phyloP scores from a whole-genome alignment of 2,888 invertebrate genomes.

The Erebia epiphron region DNA sequence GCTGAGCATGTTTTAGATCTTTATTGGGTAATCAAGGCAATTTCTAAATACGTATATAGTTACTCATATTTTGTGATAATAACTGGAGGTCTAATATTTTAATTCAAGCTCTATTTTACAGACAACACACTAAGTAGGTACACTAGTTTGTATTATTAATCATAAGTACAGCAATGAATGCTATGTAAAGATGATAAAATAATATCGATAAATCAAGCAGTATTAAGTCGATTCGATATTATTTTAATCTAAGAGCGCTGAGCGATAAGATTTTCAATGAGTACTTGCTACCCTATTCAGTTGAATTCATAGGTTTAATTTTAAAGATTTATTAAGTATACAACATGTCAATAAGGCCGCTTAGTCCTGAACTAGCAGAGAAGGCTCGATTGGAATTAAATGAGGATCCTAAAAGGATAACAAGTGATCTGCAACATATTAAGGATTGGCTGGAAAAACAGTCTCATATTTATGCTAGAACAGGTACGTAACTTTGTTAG shows the following conservation, averaged over 20 bases:
- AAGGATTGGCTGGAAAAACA: conserved; percentile 80
- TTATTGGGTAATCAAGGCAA: too few relatives aligned
- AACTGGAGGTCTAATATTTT: too few relatives aligned
- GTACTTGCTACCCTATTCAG: background rate
- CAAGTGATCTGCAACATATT: conserved; percentile 70
- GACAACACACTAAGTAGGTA: too few relatives aligned
- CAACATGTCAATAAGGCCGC: conserved; percentile 44
- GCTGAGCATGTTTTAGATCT: too few relatives aligned
- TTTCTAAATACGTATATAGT: too few relatives aligned
- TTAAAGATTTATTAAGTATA: background rate
- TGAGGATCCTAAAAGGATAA: conserved; percentile 71
- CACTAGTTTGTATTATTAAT: background rate
- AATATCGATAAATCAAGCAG: background rate
- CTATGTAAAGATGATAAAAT: background rate
- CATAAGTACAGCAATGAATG: background rate
- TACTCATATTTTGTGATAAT: too few relatives aligned
- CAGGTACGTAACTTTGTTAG: conserved; percentile 43
- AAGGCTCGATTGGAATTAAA: conserved; percentile 73
- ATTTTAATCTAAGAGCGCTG: background rate
- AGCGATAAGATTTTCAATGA: conserved; percentile 6
- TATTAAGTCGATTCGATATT: too few relatives aligned
- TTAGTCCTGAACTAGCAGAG: conserved; percentile 52
- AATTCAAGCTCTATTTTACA: too few relatives aligned
- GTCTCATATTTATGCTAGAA: conserved; percentile 73
- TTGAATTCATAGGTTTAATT: background rate